Evolutionary conservation across 23 tunicate species (phyloP), one percentile per base, ranked within the genome.

Genomic region (Trididemnum clinides): DNA sequence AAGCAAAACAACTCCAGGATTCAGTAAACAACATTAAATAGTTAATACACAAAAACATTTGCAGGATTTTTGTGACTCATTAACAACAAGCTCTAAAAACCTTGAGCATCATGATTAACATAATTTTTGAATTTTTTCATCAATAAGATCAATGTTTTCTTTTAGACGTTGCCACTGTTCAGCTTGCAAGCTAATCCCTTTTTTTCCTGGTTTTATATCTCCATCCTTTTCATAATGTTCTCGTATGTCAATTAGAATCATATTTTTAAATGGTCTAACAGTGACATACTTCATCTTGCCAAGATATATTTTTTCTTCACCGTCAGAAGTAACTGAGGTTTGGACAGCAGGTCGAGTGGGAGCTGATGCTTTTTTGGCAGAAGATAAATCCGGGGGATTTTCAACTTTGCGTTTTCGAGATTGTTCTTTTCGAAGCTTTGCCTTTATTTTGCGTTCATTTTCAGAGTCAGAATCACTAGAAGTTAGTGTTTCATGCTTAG

Each of bases 161-260:
- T 93, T 93, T 0, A 93, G 44, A 18, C 65, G 90, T 34, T 88
- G 80, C 98, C 98, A 93, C 34, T 93, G 98, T 59, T 88, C 92
- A 0, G 92, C 86, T 63, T 85, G 82, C 0, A 93, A 82, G 39
- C 92, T 84, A 0, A 93, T 87, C 28, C 99, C 99, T 59, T 96
- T 96, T 57, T 84, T 91, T 30, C 99, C 99, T 6, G 99, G 99
- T 22, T 64, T 78, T 12, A 91, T n/a, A 80, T 91, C 96, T 4
- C 99, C 99, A 81, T 91, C 92, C 37, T 91, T 91, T 37, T 88
- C 91, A 64, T 96, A 96, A 81, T 66, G 57, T 80, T 96, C 99
- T 20, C 99, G 88, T 27, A 96, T 96, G 57, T 96, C 96, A 64
- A 96, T 72, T 27, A 92, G 86, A 34, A 91, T 49, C 62, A 88